Conservation (phyloP, 2,113 vertebrate genomes). For the Nyctereutes procyonoides region DNA sequence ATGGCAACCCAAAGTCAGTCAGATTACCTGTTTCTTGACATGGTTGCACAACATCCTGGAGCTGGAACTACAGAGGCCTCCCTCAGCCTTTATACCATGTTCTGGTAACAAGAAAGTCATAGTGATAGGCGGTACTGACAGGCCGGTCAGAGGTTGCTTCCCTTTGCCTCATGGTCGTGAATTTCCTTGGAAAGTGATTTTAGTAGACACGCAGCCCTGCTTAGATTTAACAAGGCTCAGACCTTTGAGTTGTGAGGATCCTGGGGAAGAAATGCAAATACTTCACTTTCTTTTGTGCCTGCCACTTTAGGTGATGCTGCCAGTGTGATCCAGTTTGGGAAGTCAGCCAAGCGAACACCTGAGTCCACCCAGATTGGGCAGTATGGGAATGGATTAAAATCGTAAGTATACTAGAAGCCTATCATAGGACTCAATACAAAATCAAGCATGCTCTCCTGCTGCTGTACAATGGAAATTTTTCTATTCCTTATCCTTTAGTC, state of each 20-base stretch:
- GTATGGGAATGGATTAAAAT: slow-evolving; percentile 99
- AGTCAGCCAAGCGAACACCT: slow-evolving; percentile 96
- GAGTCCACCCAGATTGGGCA: slow-evolving; percentile 99
- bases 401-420: slow-evolving; percentile 90
- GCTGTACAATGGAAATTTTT: not conserved
- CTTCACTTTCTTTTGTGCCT: slow-evolving; percentile 53
- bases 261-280: slow-evolving; percentile 20
- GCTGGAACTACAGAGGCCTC: not conserved
- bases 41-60: slow-evolving; percentile 12
- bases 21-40: slow-evolving; percentile 13
- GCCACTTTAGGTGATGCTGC: slow-evolving; percentile 92
- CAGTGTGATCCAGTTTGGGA: slow-evolving; percentile 98
- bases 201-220: not conserved
- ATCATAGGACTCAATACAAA: not conserved
- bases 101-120: not conserved
- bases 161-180: not conserved
- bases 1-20: not conserved
- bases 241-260: slow-evolving; percentile 9
- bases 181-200: slow-evolving; percentile 40
- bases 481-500: not conserved
- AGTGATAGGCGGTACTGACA: not conserved
- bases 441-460: not conserved
- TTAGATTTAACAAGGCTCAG: slow-evolving; percentile 34
- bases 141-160: not conserved
- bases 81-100: not conserved